Percentiles rank a stretch among this genome's conserved stretches.
Conservation (phyloP, 2,888 invertebrate genomes). For the Dorcus hopei region DNA sequence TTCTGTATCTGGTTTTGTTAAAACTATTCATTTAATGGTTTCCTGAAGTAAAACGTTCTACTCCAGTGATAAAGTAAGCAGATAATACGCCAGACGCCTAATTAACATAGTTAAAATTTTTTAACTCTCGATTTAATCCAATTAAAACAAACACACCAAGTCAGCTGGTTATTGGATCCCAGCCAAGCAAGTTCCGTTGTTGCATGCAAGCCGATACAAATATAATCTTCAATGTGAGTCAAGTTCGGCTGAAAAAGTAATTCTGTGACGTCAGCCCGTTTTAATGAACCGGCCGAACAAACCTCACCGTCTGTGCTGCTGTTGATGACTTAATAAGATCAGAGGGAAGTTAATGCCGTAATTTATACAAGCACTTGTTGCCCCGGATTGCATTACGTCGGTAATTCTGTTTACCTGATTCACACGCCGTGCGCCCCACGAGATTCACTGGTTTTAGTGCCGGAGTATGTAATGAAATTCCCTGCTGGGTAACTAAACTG, state of each 20-base stretch:
- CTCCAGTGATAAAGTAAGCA: not conserved
- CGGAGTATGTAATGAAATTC: too few species aligned
- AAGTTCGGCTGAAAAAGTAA: constrained; percentile 1
- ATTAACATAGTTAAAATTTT: not conserved
- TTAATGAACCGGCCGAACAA: not conserved
- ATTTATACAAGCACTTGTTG: not conserved
- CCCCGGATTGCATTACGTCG: not conserved
- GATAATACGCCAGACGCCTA: not conserved
- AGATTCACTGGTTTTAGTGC: too few species aligned
- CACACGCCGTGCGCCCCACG: too few species aligned
- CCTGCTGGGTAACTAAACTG: too few species aligned
- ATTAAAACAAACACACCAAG: not conserved
- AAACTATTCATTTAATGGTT: not conserved
- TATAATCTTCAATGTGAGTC: not conserved
- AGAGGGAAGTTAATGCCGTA: not conserved
- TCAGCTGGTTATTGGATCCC: not conserved
- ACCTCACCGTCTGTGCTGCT: not conserved
- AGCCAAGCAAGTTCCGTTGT: not conserved
- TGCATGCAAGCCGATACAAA: not conserved
- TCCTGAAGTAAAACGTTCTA: not conserved
- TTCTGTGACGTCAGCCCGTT: not conserved
- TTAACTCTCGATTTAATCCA: not conserved
- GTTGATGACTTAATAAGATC: constrained; percentile 1
- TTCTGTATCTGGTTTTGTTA: not conserved
- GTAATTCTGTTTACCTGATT: too few species aligned